These are phyloP conservation scores for Tanypteryx hageni DNA, from an alignment of 2,888 invertebrate species.

Conservation along the genomic window DNA sequence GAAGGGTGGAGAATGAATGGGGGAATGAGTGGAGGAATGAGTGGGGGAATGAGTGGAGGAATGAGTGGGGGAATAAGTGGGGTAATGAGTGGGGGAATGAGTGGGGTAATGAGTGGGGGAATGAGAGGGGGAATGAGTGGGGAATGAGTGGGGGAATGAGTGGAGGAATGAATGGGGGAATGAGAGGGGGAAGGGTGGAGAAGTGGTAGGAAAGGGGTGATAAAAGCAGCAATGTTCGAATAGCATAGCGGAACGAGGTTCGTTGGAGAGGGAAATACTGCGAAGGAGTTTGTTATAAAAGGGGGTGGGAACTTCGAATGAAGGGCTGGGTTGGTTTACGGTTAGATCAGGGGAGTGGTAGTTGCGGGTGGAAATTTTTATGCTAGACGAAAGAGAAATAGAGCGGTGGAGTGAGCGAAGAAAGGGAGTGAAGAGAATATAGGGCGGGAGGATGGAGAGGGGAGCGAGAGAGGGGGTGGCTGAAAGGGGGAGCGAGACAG, in stretches of 20 bases:
- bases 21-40: neutral
- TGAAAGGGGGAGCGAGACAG: neutral
- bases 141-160: neutral
- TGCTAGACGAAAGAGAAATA: too few relatives aligned
- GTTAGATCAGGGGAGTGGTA: neutral
- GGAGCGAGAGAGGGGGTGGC: neutral
- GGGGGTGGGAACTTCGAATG: neutral
- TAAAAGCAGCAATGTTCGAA: too few relatives aligned
- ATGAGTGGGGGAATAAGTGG: neutral
- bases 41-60: neutral
- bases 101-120: neutral
- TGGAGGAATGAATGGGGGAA: neutral
- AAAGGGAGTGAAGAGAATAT: too few relatives aligned
- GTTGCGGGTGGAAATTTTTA: too few relatives aligned
- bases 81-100: neutral
- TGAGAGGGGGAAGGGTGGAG: neutral
- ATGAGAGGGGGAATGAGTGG: neutral
- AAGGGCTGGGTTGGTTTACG: neutral
- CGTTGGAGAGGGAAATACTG: too few relatives aligned
- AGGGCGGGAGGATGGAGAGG: too few relatives aligned
- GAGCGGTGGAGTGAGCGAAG: too few relatives aligned
- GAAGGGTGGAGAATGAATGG: too few relatives aligned
- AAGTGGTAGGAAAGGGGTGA: too few relatives aligned
- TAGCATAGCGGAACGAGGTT: too few relatives aligned
- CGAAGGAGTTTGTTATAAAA: neutral